Percentiles rank a stretch among this genome's conserved stretches.
These are phyloP conservation scores for Aphrophora alni DNA, from an alignment of 2,888 invertebrate genomes.

Conservation along the genomic window DNA sequence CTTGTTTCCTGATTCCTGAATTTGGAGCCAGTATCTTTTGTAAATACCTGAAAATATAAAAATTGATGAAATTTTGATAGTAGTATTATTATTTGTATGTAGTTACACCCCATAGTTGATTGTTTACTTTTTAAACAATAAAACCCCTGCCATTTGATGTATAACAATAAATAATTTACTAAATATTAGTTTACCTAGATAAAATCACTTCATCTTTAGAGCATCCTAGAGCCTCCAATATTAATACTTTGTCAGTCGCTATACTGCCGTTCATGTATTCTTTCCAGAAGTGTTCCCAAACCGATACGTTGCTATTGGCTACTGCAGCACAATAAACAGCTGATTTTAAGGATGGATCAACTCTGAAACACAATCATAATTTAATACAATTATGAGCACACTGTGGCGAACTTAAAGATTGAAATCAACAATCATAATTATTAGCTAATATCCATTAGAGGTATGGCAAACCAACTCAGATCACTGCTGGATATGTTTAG, in stretches of 20 bases:
- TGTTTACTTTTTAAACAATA: slow-evolving; percentile 54
- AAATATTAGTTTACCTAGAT: slow-evolving; percentile 67
- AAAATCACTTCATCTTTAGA: slow-evolving; percentile 81
- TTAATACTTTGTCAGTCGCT: slow-evolving; percentile 73
- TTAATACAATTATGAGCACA: too few relatives aligned
- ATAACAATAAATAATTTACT: too few relatives aligned
- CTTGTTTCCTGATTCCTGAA: slow-evolving; percentile 81
- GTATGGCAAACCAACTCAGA: too few relatives aligned
- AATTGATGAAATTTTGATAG: too few relatives aligned
- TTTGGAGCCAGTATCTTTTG: slow-evolving; percentile 54
- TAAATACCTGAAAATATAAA: slow-evolving; percentile 11
- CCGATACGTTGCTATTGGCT: slow-evolving; percentile 76
- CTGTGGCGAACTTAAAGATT: too few relatives aligned
- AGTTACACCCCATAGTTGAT: not conserved
- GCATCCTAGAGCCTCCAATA: slow-evolving; percentile 80
- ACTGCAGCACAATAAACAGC: slow-evolving; percentile 88
- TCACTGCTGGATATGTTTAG: too few relatives aligned
- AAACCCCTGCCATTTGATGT: slow-evolving; percentile 69
- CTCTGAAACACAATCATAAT: slow-evolving; percentile 63
- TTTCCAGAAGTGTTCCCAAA: slow-evolving; percentile 88
- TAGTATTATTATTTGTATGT: too few relatives aligned
- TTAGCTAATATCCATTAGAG: too few relatives aligned
- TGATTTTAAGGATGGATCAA: slow-evolving; percentile 79
- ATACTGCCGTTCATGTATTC: slow-evolving; percentile 70
- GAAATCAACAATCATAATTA: too few relatives aligned